These are phyloP conservation scores for Gallirallus australis DNA, from an alignment of 2,797 vertebrate species.

Conservation along the genomic window DNA sequence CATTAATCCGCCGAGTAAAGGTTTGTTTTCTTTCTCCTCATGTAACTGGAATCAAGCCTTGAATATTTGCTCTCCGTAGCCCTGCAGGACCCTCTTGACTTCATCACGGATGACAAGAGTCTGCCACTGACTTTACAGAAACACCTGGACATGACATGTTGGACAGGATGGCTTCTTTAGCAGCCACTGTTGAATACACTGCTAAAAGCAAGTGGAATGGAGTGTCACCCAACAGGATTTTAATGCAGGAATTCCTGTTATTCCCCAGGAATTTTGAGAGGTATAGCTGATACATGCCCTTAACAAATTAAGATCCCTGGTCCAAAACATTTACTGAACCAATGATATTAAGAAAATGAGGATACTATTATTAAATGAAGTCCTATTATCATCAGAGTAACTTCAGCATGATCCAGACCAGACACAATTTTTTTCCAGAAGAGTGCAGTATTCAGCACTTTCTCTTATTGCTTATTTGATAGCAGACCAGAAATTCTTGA, in stretches of 20 bases:
- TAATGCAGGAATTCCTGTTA: background rate
- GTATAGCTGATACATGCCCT: background rate
- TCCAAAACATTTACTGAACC: background rate
- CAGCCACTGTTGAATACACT: slow-evolving; percentile 77
- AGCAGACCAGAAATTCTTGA: background rate
- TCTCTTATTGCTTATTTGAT: background rate
- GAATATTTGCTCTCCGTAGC: background rate
- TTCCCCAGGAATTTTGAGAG: background rate
- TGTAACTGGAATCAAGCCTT: background rate
- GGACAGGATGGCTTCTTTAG: slow-evolving; percentile 73
- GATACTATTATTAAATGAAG: background rate
- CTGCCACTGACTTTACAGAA: slow-evolving; percentile 64
- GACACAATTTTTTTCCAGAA: background rate
- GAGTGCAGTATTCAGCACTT: accelerated
- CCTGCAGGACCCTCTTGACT: background rate
- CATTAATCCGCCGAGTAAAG: background rate
- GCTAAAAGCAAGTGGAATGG: slow-evolving; percentile 40
- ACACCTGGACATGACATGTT: slow-evolving; percentile 47
- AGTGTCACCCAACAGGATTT: background rate
- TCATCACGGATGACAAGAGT: slow-evolving; percentile 59
- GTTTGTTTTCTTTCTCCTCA: background rate
- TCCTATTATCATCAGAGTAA: background rate
- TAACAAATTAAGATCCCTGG: background rate
- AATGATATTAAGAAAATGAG: background rate
- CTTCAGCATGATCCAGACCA: background rate